Evolutionary conservation across 2,113 vertebrate species (phyloP).

Genomic region (Aramus guarauna): DNA sequence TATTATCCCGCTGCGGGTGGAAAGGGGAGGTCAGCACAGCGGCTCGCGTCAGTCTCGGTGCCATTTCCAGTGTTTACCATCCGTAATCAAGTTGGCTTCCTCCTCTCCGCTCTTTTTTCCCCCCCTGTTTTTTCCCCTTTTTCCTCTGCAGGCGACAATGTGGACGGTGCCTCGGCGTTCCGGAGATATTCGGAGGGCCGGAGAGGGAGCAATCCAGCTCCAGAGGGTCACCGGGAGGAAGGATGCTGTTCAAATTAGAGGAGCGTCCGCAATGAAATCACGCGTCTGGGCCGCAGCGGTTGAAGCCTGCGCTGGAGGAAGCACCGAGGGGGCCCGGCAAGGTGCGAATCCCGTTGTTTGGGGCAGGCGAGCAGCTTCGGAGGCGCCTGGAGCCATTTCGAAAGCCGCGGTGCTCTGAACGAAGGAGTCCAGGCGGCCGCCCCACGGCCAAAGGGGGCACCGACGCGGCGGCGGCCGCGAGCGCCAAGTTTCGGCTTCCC

Average conservation of each 20-base stretch:
- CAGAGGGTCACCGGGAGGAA: neutral
- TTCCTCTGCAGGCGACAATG: neutral
- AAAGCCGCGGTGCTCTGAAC: fast-evolving
- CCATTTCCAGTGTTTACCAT: constrained; percentile 53
- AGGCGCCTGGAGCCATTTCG: neutral
- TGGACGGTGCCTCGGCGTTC: neutral
- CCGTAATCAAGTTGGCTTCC: constrained; percentile 2
- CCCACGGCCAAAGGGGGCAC: neutral
- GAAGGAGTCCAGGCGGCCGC: neutral
- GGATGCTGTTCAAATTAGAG: neutral
- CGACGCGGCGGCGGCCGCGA: fast-evolving
- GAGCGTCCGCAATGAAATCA: neutral
- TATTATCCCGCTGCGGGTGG: fast-evolving
- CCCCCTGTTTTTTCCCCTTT: neutral
- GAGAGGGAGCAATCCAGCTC: neutral
- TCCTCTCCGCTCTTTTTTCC: neutral
- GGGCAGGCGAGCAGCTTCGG: neutral
- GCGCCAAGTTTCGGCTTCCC: neutral
- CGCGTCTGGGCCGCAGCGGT: neutral
- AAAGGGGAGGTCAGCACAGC: neutral
- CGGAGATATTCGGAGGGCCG: neutral
- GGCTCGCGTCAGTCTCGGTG: neutral
- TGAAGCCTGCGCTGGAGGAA: neutral
- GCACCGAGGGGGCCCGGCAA: fast-evolving
- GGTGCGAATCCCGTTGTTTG: neutral